Evolutionary conservation across 1,140 invertebrate species (phyloP).

Genomic region (Monomorium pharaonis): DNA sequence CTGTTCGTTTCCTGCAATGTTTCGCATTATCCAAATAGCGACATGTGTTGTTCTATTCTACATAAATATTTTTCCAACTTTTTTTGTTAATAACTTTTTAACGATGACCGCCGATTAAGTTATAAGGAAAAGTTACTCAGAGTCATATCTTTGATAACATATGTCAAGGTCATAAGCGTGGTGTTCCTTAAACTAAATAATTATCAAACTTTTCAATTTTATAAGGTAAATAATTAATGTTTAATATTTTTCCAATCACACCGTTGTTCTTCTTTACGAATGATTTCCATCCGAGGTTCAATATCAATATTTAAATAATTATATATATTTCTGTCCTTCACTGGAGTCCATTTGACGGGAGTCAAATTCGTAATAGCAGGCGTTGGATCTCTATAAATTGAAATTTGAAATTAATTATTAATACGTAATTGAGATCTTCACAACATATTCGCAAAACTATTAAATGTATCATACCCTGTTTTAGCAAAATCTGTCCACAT

Average conservation of each 20-base stretch:
- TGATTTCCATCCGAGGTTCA: conserved; percentile 54
- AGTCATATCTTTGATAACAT: too few species aligned
- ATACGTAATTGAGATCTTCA: conserved; percentile 9
- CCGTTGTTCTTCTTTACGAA: conserved; percentile 12
- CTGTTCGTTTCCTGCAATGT: too few species aligned
- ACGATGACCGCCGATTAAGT: too few species aligned
- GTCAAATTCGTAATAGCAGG: conserved; percentile 42
- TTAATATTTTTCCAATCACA: conserved; percentile 61
- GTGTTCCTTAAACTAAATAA: too few species aligned
- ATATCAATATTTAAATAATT: conserved; percentile 65
- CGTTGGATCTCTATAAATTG: conserved; percentile 67
- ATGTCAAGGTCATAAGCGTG: too few species aligned
- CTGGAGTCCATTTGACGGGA: conserved; percentile 62
- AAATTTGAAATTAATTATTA: conserved; percentile 26
- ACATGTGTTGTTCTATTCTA: too few species aligned
- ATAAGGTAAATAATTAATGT: too few species aligned
- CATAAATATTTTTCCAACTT: too few species aligned
- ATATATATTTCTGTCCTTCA: conserved; percentile 20
- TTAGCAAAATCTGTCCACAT: conserved; percentile 75
- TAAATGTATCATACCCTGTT: conserved; percentile 58
- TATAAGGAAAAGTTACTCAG: too few species aligned
- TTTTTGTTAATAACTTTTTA: too few species aligned
- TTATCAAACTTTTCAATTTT: too few species aligned
- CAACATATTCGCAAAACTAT: not conserved
- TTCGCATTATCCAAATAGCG: too few species aligned